Percentiles rank a stretch among this genome's conserved stretches.
These are phyloP conservation scores for Larimichthys polyactis DNA, from an alignment of 2,113 vertebrate species.

Conservation along the genomic window DNA sequence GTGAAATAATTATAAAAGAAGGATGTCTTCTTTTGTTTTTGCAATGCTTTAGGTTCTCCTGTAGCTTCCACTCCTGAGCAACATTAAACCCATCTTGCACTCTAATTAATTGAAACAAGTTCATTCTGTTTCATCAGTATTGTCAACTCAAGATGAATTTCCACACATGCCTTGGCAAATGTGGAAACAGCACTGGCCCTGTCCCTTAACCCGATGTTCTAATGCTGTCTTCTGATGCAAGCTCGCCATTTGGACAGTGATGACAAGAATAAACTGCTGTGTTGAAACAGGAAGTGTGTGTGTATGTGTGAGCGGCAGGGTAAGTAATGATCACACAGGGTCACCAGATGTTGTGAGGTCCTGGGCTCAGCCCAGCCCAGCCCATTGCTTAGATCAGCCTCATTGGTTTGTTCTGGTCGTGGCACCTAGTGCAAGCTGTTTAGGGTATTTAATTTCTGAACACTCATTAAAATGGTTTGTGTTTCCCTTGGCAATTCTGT, in stretches of 20 bases:
- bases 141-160: constrained; percentile 67
- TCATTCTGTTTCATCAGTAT: constrained; percentile 46
- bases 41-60: neutral
- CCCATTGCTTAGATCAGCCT: constrained; percentile 84
- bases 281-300: constrained; percentile 77
- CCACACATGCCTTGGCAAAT: constrained; percentile 55
- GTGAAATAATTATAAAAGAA: neutral
- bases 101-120: constrained; percentile 49
- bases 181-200: constrained; percentile 61
- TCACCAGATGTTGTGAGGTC: constrained; percentile 86
- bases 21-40: neutral
- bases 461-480: constrained; percentile 89
- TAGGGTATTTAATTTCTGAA: constrained; percentile 85
- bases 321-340: constrained; percentile 85
- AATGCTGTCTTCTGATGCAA: constrained; percentile 71
- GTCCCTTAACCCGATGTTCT: constrained; percentile 65
- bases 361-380: constrained; percentile 69
- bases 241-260: constrained; percentile 72
- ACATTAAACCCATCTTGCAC: constrained; percentile 6
- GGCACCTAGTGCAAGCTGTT: constrained; percentile 85
- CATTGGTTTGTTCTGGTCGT: constrained; percentile 83
- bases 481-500: constrained; percentile 86
- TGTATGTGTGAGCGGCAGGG: constrained; percentile 66
- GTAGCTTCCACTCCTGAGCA: constrained; percentile 2
- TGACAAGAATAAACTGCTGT: constrained; percentile 76